Conservation (phyloP, 2,797 vertebrate species). For the Micropoecilia bifurca region DNA sequence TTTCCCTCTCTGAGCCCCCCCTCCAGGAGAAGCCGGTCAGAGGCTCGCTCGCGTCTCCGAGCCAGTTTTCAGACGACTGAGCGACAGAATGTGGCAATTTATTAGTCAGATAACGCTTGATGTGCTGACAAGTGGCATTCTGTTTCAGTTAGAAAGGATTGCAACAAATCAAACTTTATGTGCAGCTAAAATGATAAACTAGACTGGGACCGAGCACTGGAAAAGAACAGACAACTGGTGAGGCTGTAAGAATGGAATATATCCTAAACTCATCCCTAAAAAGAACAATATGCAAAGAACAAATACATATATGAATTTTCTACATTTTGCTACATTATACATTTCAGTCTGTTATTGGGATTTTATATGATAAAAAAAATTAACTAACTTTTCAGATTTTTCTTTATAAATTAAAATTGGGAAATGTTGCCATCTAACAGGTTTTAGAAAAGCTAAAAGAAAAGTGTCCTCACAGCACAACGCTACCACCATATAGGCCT, state of each 20-base stretch:
- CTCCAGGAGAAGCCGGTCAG: conserved; percentile 98
- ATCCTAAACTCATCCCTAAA: not conserved
- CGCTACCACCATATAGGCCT: not conserved
- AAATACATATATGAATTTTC: not conserved
- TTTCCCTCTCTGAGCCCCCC: conserved; percentile 96
- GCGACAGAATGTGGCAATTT: not conserved
- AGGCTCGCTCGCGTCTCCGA: conserved; percentile 92
- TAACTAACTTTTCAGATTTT: too few relatives aligned
- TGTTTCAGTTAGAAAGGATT: not conserved
- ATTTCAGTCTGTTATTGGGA: not conserved
- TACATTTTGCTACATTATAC: not conserved
- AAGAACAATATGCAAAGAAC: not conserved
- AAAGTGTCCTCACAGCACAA: not conserved
- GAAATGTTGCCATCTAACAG: too few relatives aligned
- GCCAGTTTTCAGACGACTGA: conserved; percentile 90
- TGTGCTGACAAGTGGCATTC: not conserved
- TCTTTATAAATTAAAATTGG: too few relatives aligned
- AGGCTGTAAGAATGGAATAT: not conserved
- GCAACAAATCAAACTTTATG: not conserved
- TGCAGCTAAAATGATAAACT: not conserved
- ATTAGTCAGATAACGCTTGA: not conserved
- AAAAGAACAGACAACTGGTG: not conserved
- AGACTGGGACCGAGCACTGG: not conserved
- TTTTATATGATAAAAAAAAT: not conserved
- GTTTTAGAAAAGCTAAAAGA: not conserved